Conservation (phyloP, 2,797 vertebrate genomes). For the Cryptoprocta ferox region DNA sequence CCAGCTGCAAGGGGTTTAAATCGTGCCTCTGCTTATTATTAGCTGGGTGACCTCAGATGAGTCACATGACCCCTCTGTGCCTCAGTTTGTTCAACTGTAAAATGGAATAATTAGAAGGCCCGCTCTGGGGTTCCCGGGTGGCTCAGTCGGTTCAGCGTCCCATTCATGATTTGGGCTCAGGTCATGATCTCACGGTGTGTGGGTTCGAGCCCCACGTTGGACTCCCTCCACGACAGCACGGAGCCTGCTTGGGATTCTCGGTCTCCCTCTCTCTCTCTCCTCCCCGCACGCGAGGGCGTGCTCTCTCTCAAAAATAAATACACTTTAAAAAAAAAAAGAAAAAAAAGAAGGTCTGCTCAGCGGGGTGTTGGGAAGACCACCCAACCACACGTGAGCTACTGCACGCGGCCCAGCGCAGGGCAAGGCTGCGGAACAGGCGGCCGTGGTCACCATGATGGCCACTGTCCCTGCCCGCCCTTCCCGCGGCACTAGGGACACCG, state of each 20-base stretch:
- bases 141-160: too few species aligned
- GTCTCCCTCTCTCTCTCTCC: too few species aligned
- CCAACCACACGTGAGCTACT: accelerated
- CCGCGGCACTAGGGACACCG: accelerated
- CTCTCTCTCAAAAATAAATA: too few species aligned
- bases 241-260: too few species aligned
- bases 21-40: not conserved
- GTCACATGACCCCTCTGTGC: not conserved
- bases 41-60: not conserved
- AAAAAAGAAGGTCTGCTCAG: not conserved
- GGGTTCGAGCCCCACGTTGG: too few species aligned
- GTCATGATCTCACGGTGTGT: too few species aligned
- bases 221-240: too few species aligned
- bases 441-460: accelerated
- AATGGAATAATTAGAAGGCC: not conserved
- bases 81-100: not conserved
- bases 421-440: accelerated
- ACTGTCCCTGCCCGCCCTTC: accelerated
- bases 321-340: too few species aligned
- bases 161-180: too few species aligned
- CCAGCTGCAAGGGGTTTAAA: accelerated
- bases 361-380: accelerated
- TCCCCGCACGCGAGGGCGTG: too few species aligned
- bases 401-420: accelerated
- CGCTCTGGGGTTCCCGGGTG: not conserved